Conservation (phyloP, 2,888 invertebrate genomes). For the Invenusta paracnida region DNA sequence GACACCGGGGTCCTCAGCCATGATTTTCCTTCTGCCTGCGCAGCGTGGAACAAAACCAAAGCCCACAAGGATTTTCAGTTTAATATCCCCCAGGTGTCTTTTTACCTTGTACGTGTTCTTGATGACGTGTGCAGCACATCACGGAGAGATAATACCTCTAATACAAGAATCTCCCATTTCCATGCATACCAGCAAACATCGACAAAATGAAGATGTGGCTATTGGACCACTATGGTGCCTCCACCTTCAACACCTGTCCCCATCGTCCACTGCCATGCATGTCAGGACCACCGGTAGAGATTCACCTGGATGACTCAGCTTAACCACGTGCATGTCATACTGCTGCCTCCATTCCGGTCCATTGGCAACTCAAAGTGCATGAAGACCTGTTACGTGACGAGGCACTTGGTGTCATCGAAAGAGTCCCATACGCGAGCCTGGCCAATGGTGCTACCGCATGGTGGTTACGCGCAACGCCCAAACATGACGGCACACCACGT, state of each 20-base stretch:
- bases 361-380: background rate
- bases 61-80: too few species aligned
- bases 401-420: slow-evolving; percentile 7
- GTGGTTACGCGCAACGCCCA: background rate
- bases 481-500: background rate
- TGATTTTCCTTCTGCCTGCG: too few species aligned
- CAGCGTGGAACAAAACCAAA: too few species aligned
- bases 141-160: too few species aligned
- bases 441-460: background rate
- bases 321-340: background rate
- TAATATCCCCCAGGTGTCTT: too few species aligned
- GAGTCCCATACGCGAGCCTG: slow-evolving; percentile 9
- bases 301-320: background rate
- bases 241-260: background rate
- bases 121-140: too few species aligned
- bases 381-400: slow-evolving; percentile 9
- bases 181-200: background rate
- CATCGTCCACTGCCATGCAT: background rate
- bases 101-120: too few species aligned
- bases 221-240: background rate
- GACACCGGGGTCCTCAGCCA: background rate
- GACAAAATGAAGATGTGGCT: background rate
- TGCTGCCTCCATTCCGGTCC: background rate
- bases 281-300: slow-evolving; percentile 1
- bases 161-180: background rate